Base-by-base conservation (phyloP, 2,113 vertebrate species). In the Galeopterus variegatus region DNA sequence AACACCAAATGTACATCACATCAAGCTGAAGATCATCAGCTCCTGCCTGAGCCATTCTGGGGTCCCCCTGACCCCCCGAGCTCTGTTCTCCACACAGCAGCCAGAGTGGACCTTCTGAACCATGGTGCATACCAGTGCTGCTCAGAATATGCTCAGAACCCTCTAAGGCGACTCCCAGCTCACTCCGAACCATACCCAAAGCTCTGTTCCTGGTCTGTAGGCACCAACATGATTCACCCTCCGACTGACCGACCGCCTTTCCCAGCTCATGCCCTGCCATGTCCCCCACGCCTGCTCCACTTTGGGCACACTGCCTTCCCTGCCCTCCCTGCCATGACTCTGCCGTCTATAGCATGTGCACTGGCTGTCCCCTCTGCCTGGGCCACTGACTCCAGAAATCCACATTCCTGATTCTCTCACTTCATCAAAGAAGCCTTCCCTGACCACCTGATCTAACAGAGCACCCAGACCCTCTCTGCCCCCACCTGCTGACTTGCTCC, bases 271-370 rank as follows among this genome's bases (percentile, higher is more conserved):
- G 24, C 75, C 23, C 52, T 58, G 13, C 23, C 8, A 6, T 19
- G 58, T 10, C 3, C 8, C 18, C 3, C 33, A 6, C 0, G 3
- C 0, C 11, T 0, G 1, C 33, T 41, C 33, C 23, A 18, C 6
- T 64, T 23, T 23, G 60, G 64, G n/a, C 52, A 33, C 14, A 8
- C 8, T 19, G 62, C 23, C 23, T 24, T 41, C 54, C 11, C 69
- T 36, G 8, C 5, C 48, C 54, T 41, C 54, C 45, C 21, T 48
- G 52, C n/a, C 31, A 24, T 1, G 9, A 11, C 45, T 50, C 41
- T 82, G 73, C 54, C 17, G 2, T 14, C 60, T 14, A 17, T 36
- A 60, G 15, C 62, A 54, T 83, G 91, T 67, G 60, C 54, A 64
- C 10, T n/a, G 91, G 33, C 33, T 33, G 5, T 23, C 67, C 19